Conservation (phyloP, 2,888 invertebrate species). For the Eilema griseolum region DNA sequence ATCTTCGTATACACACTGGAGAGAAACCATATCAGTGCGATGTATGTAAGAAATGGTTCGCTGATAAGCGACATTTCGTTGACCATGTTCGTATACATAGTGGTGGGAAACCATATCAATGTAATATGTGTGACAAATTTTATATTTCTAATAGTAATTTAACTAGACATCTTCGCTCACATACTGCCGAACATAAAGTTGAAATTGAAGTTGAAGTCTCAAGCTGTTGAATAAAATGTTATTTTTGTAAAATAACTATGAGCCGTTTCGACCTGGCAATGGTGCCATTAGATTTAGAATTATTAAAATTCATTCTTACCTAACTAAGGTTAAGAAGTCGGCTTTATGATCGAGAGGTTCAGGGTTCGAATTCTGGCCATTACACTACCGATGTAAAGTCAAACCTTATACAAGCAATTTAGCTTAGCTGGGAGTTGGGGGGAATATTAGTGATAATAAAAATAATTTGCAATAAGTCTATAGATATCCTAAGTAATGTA, state of each 20-base stretch:
- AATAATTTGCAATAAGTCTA: too few relatives aligned
- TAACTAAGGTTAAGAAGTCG: background rate
- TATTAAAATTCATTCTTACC: too few relatives aligned
- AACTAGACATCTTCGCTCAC: background rate
- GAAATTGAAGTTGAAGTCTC: background rate
- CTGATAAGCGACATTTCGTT: background rate
- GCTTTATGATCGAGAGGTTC: background rate
- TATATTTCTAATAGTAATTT: conserved; percentile 2
- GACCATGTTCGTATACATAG: conserved; percentile 5
- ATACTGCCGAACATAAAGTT: background rate
- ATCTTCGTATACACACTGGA: conserved; percentile 7
- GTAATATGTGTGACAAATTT: background rate
- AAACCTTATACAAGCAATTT: background rate
- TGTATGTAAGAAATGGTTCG: conserved; percentile 10
- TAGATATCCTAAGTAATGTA: too few relatives aligned
- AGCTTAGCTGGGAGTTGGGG: too few relatives aligned
- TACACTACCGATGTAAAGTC: background rate
- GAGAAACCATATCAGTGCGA: conserved; percentile 12
- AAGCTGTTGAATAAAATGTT: background rate
- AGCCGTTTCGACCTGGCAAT: too few relatives aligned
- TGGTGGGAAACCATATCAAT: conserved; percentile 9
- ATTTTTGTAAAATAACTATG: too few relatives aligned
- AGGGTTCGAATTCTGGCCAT: background rate
- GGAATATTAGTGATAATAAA: too few relatives aligned
- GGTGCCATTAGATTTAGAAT: too few relatives aligned